Conservation (phyloP, 2,888 invertebrate species). For the Liodrosophila aerea region DNA sequence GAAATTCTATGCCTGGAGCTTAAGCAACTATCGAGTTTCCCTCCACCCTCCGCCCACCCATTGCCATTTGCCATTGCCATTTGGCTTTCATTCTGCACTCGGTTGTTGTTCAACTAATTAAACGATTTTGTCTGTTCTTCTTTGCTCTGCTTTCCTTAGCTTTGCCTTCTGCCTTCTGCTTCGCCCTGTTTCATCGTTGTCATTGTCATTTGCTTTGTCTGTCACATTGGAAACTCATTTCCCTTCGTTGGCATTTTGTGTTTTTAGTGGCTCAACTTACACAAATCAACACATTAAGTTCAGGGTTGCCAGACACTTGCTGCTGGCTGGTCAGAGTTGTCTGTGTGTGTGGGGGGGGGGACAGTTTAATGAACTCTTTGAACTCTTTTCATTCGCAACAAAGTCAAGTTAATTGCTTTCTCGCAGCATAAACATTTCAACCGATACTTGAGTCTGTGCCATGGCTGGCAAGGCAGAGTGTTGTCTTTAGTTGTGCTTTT, state of each 20-base stretch:
- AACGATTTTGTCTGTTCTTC: conserved; percentile 34
- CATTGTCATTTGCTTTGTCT: conserved; percentile 21
- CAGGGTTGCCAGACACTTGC: conserved; percentile 27
- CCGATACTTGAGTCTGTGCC: no score
- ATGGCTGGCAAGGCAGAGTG: no score
- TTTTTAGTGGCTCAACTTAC: conserved; percentile 56
- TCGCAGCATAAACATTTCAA: background rate
- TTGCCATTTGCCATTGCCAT: background rate
- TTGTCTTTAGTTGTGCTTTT: background rate
- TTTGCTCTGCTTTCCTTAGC: background rate
- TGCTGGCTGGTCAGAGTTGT: background rate
- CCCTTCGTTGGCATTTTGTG: conserved; percentile 20
- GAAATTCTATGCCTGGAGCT: conserved; percentile 10
- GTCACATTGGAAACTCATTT: conserved; percentile 52
- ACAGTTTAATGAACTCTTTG: conserved; percentile 29
- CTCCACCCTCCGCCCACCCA: background rate
- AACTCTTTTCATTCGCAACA: conserved; percentile 17
- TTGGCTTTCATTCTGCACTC: conserved; percentile 8
- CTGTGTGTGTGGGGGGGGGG: conserved; percentile 19
- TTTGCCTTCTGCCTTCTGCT: background rate
- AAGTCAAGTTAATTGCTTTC: conserved; percentile 28
- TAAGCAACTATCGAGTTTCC: conserved; percentile 16
- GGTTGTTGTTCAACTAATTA: conserved; percentile 51
- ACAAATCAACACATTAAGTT: conserved; percentile 62
- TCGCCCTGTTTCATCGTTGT: conserved; percentile 17